These are phyloP conservation scores for Triplophysa bombifrons DNA, from an alignment of 2,797 vertebrate genomes.

Conservation along the genomic window DNA sequence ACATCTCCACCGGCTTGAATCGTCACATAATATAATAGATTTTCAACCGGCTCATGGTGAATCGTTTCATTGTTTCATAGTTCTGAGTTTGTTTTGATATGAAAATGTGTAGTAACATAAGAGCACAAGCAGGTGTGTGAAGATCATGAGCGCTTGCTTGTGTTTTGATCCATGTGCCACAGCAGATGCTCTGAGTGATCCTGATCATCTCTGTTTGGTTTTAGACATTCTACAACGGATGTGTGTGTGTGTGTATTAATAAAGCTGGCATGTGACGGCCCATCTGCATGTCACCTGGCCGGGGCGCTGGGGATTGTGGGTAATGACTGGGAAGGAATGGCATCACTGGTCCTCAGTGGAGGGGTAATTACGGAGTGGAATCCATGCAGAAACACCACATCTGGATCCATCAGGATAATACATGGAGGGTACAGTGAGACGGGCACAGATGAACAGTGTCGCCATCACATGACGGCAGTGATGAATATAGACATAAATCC, in stretches of 20 bases:
- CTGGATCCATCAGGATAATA: slow-evolving; percentile 76
- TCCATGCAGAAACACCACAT: slow-evolving; percentile 86
- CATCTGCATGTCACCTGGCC: slow-evolving; percentile 85
- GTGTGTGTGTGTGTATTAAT: slow-evolving; percentile 42
- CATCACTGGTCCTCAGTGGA: slow-evolving; percentile 73
- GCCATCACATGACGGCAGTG: neutral
- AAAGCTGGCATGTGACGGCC: slow-evolving; percentile 72
- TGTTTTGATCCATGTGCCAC: neutral
- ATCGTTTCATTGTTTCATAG: neutral
- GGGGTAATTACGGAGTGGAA: slow-evolving; percentile 83
- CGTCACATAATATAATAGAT: too few relatives aligned
- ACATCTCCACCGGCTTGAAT: too few relatives aligned
- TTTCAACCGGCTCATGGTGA: too few relatives aligned
- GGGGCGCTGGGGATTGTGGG: slow-evolving; percentile 75
- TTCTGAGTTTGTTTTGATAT: neutral
- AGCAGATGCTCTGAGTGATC: slow-evolving; percentile 36
- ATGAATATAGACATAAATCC: slow-evolving; percentile 21
- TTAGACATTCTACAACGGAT: slow-evolving; percentile 8
- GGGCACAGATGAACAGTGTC: slow-evolving; percentile 26
- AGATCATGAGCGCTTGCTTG: neutral
- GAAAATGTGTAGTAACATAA: neutral
- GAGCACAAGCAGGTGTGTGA: neutral
- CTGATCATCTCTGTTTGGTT: neutral
- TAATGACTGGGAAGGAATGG: slow-evolving; percentile 84
- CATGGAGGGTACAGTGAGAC: slow-evolving; percentile 41